Evolutionary conservation across 2,888 invertebrate species (phyloP).

Genomic region (Emmelina monodactyla): DNA sequence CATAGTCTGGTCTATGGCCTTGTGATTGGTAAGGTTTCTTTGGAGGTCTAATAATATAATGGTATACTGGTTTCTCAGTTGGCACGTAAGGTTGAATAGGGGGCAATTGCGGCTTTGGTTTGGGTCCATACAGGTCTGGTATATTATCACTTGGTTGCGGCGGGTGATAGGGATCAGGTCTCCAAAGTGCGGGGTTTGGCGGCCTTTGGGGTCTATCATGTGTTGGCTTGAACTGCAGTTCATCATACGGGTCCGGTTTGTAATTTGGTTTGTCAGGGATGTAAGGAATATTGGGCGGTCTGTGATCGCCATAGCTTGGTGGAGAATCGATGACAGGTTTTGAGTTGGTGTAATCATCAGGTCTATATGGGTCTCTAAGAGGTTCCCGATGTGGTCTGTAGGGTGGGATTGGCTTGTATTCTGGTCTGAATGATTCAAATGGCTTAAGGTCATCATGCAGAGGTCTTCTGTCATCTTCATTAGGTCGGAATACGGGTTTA

Average conservation of each 20-base stretch:
- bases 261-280: conserved; percentile 23
- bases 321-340: conserved; percentile 34
- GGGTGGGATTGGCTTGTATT: conserved; percentile 18
- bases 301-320: conserved; percentile 42
- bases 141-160: conserved; percentile 23
- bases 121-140: conserved; percentile 26
- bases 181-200: conserved; percentile 18
- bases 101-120: conserved; percentile 19
- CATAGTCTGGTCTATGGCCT: conserved; percentile 24
- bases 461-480: conserved; percentile 38
- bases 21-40: conserved; percentile 29
- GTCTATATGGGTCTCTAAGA: conserved; percentile 23
- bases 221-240: conserved; percentile 32
- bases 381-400: conserved; percentile 32
- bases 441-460: conserved; percentile 30
- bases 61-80: conserved; percentile 36
- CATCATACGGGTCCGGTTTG: conserved; percentile 34
- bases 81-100: conserved; percentile 22
- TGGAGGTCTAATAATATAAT: conserved; percentile 41
- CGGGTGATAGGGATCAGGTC: conserved; percentile 29
- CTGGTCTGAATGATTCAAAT: conserved; percentile 22
- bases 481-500: conserved; percentile 43
- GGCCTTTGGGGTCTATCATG: conserved; percentile 20
- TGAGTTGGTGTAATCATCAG: conserved; percentile 33
- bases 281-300: conserved; percentile 38